Conservation (phyloP, 2,797 vertebrate species). For the Lophotriccus pileatus region DNA sequence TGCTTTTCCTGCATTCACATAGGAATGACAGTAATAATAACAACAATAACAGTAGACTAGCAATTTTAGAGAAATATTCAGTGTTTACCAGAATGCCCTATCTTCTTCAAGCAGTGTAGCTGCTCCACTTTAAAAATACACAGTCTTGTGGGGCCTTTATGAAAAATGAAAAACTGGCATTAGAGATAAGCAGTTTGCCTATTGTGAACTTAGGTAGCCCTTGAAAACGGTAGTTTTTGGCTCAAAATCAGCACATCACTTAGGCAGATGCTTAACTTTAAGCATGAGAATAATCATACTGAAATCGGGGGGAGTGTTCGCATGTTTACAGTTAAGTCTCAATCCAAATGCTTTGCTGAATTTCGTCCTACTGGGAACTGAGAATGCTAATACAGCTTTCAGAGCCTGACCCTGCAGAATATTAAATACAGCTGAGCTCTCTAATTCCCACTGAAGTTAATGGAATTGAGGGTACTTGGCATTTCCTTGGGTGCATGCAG, state of each 20-base stretch:
- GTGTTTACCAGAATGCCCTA: background rate
- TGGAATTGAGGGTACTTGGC: constrained; percentile 39
- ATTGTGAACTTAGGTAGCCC: background rate
- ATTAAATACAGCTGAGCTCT: constrained; percentile 57
- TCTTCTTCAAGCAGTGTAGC: background rate
- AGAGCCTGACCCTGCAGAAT: constrained; percentile 39
- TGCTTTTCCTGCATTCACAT: constrained; percentile 56
- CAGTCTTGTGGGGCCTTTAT: background rate
- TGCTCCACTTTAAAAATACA: background rate
- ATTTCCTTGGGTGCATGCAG: background rate
- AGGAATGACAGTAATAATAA: constrained; percentile 31
- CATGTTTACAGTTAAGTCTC: constrained; percentile 61
- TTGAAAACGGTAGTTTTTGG: constrained; percentile 59
- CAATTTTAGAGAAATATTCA: background rate
- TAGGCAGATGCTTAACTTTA: constrained; percentile 55
- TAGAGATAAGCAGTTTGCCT: background rate
- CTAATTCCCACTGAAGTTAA: constrained; percentile 51
- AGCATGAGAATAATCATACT: constrained; percentile 39
- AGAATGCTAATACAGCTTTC: constrained; percentile 48
- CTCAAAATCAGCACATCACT: constrained; percentile 7
- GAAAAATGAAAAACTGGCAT: background rate
- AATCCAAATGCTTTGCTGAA: constrained; percentile 49
- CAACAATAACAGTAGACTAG: background rate
- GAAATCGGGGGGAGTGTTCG: constrained; percentile 7
- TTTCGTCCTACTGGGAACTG: constrained; percentile 37